A percentile compares a stretch with the other conserved stretches of the same genome.
Evolutionary conservation across 2,888 invertebrate genomes (phyloP).

Genomic region (Ectemnius lituratus): DNA sequence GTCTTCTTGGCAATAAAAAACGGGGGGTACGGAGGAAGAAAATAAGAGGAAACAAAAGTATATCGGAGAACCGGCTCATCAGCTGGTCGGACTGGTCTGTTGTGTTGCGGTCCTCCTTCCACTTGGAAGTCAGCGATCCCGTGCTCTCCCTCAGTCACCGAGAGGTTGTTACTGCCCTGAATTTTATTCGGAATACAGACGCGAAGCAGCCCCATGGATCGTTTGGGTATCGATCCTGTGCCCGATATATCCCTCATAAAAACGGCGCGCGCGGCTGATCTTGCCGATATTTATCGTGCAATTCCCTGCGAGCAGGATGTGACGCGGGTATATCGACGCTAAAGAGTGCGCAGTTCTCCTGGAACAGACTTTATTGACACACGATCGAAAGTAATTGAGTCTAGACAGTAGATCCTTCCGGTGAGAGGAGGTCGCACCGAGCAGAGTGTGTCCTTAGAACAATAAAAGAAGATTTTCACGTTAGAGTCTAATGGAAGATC

Average conservation of each 20-base stretch:
- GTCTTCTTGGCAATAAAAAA: conserved; percentile 59
- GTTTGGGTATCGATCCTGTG: conserved; percentile 45
- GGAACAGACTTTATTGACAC: not conserved
- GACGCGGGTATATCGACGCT: not conserved
- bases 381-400: conserved; percentile 11
- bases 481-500: conserved; percentile 15
- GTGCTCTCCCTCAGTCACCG: conserved; percentile 51
- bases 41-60: conserved; percentile 73
- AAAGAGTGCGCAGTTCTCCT: not conserved
- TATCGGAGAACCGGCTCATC: conserved; percentile 76
- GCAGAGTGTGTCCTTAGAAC: not conserved
- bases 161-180: conserved; percentile 69
- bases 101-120: conserved; percentile 58
- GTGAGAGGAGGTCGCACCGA: no score
- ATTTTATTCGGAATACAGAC: conserved; percentile 70
- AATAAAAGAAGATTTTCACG: conserved; percentile 1
- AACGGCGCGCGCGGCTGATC: conserved; percentile 14
- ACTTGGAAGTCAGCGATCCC: conserved; percentile 24
- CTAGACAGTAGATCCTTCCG: not conserved
- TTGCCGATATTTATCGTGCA: not conserved
- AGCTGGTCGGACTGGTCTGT: conserved; percentile 75
- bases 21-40: conserved; percentile 55
- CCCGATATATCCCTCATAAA: conserved; percentile 36
- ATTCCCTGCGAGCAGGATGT: not conserved
- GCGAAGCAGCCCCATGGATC: conserved; percentile 41